These are phyloP conservation scores for Enteromius viviparus DNA, from an alignment of 2,797 vertebrate genomes.

Conservation along the genomic window DNA sequence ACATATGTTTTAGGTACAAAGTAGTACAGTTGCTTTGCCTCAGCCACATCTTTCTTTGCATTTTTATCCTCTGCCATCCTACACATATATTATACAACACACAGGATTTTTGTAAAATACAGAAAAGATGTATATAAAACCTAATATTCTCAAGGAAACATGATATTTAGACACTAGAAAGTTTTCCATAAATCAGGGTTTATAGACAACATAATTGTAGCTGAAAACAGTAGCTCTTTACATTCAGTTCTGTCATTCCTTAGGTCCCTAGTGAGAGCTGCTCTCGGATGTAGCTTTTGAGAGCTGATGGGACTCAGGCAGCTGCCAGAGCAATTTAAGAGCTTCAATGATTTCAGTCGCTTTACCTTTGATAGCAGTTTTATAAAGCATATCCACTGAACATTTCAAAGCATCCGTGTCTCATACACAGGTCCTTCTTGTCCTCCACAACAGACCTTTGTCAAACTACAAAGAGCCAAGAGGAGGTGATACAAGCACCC, in stretches of 20 bases:
- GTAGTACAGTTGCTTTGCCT: constrained; percentile 1
- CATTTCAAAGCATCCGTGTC: constrained; percentile 60
- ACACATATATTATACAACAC: constrained; percentile 19
- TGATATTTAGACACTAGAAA: neutral
- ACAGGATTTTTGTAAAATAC: neutral
- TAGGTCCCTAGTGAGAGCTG: constrained; percentile 9
- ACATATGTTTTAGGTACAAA: constrained; percentile 3
- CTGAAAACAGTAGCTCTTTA: constrained; percentile 28
- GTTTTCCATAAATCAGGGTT: neutral
- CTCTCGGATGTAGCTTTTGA: constrained; percentile 46
- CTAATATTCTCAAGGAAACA: neutral
- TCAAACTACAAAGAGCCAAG: neutral
- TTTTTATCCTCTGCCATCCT: constrained; percentile 17
- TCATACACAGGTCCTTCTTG: constrained; percentile 60
- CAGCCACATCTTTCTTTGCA: neutral
- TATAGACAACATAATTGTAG: constrained; percentile 9
- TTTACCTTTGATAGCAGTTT: constrained; percentile 67
- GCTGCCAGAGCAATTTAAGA: constrained; percentile 70
- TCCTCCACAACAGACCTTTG: constrained; percentile 62
- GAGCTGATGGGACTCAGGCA: constrained; percentile 66
- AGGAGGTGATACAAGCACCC: neutral
- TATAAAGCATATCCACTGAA: constrained; percentile 44
- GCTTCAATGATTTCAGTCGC: constrained; percentile 64
- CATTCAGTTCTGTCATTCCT: constrained; percentile 16
- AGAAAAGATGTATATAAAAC: neutral